Conservation (phyloP, 2,113 vertebrate species). For the Eulemur macaco region DNA sequence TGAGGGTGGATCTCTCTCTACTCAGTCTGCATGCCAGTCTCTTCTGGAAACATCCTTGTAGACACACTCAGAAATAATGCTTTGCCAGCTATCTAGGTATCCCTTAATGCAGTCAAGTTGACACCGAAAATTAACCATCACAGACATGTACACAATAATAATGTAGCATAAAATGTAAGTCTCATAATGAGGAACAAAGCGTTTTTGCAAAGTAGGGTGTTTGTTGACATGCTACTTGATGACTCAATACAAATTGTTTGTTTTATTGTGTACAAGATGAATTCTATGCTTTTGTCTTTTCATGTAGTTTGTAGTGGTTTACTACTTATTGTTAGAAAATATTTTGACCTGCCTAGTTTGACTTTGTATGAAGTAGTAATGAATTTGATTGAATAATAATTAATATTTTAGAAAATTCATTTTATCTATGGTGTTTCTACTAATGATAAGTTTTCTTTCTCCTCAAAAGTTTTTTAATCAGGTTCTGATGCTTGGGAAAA, state of each 20-base stretch:
- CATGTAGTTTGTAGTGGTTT: neutral
- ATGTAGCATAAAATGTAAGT: neutral
- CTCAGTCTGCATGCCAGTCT: neutral
- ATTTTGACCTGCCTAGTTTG: slow-evolving; percentile 18
- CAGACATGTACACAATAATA: neutral
- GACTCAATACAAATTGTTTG: neutral
- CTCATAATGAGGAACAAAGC: neutral
- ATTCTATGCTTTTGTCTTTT: slow-evolving; percentile 33
- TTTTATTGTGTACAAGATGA: neutral
- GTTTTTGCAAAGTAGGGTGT: neutral
- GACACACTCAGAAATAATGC: neutral
- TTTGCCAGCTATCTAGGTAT: neutral
- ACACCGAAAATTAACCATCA: neutral
- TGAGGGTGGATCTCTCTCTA: neutral
- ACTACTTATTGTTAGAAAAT: slow-evolving; percentile 27
- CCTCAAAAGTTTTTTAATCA: slow-evolving; percentile 97
- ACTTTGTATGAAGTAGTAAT: slow-evolving; percentile 38
- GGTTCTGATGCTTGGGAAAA: slow-evolving; percentile 99
- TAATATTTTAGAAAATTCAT: neutral
- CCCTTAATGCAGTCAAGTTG: neutral
- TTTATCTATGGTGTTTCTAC: slow-evolving; percentile 30
- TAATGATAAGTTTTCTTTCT: slow-evolving; percentile 61
- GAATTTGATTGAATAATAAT: neutral
- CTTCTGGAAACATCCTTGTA: neutral
- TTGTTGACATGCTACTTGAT: neutral